Base-by-base conservation (phyloP, 2,113 vertebrate species). In the Illadopsis cleaveri region DNA sequence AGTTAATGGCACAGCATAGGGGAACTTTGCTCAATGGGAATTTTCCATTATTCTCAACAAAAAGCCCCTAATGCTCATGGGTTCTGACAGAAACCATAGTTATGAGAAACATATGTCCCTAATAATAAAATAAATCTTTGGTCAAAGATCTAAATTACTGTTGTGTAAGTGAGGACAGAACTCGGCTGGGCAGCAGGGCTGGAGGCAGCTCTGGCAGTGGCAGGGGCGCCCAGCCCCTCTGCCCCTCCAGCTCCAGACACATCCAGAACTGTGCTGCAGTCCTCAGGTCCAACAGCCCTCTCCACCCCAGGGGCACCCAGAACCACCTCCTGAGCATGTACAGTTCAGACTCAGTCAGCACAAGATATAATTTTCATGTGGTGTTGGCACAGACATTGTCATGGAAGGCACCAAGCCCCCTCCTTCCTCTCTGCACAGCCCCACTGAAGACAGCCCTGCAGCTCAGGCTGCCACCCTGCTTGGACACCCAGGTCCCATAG, bases 21-120 rank as follows among this genome's bases (percentile, higher is more conserved):
- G 37, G 31, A 93, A 64, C 54, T 35, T 93, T 89, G 12, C 68
- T 96, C 85, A 89, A 57, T 64, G 72, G 80, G 94, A 86, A 81
- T 86, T 95, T 95, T 86, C 81, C 89, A 94, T 89, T 94, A 83
- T 82, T 91, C 64, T 97, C 23, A 10, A 75, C 71, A 95, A 90
- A 93, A 96, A 94, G 4, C 10, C 75, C 66, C 70, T 87, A 94
- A 94, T 65, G 42, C 68, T 90, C 51, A 17, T 58, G 78, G 61
- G 61, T 65, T 76, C 81, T 90, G 73, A 91, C 70, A 95, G 86
- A 94, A 95, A 16, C 38, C 47, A 40, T 40, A 70, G 47, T 58
- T 94, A 88, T 5, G 17, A 91, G 79, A 93, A 96, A 91, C 95
- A 96, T 25, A 82, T 82, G 94, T 73, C 56, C 38, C 51, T 90